Percentiles rank a stretch among this genome's conserved stretches.
Conservation (phyloP, 2,113 vertebrate species). For the Ramphastos sulfuratus region DNA sequence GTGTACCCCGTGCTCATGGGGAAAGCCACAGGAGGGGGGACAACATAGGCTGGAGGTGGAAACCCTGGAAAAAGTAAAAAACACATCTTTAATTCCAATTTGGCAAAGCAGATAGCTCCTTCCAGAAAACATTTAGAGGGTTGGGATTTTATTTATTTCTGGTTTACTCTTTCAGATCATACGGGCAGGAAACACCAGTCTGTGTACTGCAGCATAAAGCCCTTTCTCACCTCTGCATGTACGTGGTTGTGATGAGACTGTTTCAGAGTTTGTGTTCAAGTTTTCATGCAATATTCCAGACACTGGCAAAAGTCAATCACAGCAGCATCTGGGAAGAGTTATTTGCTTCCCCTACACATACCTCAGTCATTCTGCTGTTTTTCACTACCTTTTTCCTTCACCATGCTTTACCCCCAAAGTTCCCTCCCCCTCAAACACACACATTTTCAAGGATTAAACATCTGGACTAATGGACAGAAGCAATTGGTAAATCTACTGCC, state of each 20-base stretch:
- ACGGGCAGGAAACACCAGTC: neutral
- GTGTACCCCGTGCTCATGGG: constrained; percentile 94
- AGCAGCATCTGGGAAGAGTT: neutral
- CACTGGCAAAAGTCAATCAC: neutral
- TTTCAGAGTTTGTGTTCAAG: neutral
- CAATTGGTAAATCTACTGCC: neutral
- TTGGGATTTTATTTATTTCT: neutral
- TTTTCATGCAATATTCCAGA: neutral
- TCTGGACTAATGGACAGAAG: neutral
- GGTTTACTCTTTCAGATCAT: neutral
- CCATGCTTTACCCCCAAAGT: neutral
- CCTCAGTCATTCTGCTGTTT: rapidly evolving
- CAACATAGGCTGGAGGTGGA: constrained; percentile 92
- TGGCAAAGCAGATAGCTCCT: neutral
- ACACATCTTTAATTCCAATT: neutral
- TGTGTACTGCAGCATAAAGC: neutral
- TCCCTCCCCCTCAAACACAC: neutral
- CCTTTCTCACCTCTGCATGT: neutral
- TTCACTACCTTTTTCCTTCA: neutral
- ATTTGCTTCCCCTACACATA: too few relatives aligned
- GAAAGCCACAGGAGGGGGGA: constrained; percentile 95
- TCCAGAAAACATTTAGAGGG: neutral
- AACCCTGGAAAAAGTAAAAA: constrained; percentile 82
- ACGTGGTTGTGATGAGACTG: neutral
- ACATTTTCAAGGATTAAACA: neutral